Conservation (phyloP, 2,888 invertebrate species). For the Lasiommata megera region DNA sequence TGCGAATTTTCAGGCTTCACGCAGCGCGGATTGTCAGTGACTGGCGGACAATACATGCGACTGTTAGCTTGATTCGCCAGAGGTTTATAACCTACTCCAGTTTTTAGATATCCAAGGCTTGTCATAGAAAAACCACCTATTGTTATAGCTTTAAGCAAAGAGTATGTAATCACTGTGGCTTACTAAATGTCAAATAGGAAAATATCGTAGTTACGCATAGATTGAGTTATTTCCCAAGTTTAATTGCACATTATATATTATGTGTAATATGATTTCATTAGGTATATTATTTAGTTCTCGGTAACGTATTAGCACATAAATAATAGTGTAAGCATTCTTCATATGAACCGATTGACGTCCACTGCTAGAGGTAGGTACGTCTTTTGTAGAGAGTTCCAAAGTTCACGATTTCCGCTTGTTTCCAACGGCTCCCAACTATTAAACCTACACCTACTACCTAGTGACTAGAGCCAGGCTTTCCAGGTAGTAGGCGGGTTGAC, state of each 20-base stretch:
- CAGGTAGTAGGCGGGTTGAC: too few species aligned
- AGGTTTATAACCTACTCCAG: conserved; percentile 57
- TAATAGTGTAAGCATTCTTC: too few species aligned
- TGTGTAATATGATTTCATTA: too few species aligned
- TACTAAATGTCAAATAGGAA: conserved; percentile 15
- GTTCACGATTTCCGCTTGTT: too few species aligned
- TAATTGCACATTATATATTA: not conserved
- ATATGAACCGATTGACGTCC: too few species aligned
- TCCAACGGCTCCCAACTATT: too few species aligned
- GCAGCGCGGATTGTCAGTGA: conserved; percentile 46
- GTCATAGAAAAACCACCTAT: conserved; percentile 44
- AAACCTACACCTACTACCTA: too few species aligned
- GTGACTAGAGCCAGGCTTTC: too few species aligned
- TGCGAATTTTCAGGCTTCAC: conserved; percentile 53
- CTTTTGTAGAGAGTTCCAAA: too few species aligned
- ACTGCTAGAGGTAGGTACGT: too few species aligned
- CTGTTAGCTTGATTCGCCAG: conserved; percentile 61
- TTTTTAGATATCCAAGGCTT: conserved; percentile 63
- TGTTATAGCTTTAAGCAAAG: conserved; percentile 38
- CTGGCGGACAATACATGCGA: conserved; percentile 40
- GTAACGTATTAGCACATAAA: too few species aligned
- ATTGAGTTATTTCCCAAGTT: not conserved
- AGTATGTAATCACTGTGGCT: too few species aligned
- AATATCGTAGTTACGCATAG: conserved; percentile 11
- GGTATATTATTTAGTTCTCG: not conserved